Evolutionary conservation across 2,113 vertebrate species (phyloP).

Genomic region (Chaetodon auriga): DNA sequence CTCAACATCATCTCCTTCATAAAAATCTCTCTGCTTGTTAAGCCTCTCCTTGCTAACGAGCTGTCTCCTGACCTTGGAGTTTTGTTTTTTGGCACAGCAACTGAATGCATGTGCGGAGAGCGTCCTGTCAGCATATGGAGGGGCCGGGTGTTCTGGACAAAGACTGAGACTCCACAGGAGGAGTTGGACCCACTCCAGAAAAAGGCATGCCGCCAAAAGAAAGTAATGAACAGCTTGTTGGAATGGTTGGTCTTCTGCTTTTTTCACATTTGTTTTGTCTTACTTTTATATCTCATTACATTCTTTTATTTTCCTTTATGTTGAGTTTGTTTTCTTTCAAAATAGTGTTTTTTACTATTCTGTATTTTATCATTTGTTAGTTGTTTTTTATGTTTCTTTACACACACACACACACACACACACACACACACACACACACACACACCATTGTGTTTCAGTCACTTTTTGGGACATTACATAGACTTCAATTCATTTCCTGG

Average conservation of each 20-base stretch:
- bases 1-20: slow-evolving; percentile 30
- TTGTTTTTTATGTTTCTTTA: background rate
- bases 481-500: too few species aligned
- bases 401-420: too few species aligned
- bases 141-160: slow-evolving; percentile 47
- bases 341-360: background rate
- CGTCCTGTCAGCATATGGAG: slow-evolving; percentile 72
- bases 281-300: background rate
- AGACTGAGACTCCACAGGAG: slow-evolving; percentile 48
- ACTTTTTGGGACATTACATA: too few species aligned
- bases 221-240: slow-evolving; percentile 11
- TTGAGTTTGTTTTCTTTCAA: background rate
- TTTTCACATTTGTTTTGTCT: background rate
- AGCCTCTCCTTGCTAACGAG: slow-evolving; percentile 48
- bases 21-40: slow-evolving; percentile 38
- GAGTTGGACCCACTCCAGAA: slow-evolving; percentile 61
- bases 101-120: slow-evolving; percentile 51
- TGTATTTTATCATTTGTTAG: background rate
- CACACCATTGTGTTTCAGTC: too few species aligned
- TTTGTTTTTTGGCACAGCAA: slow-evolving; percentile 51
- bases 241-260: background rate
- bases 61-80: slow-evolving; percentile 71
- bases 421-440: too few species aligned
- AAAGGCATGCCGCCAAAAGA: slow-evolving; percentile 50
- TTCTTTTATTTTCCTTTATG: background rate